phyloP scores from a whole-genome alignment of 2,113 vertebrate genomes.

The Aegithalos caudatus region DNA sequence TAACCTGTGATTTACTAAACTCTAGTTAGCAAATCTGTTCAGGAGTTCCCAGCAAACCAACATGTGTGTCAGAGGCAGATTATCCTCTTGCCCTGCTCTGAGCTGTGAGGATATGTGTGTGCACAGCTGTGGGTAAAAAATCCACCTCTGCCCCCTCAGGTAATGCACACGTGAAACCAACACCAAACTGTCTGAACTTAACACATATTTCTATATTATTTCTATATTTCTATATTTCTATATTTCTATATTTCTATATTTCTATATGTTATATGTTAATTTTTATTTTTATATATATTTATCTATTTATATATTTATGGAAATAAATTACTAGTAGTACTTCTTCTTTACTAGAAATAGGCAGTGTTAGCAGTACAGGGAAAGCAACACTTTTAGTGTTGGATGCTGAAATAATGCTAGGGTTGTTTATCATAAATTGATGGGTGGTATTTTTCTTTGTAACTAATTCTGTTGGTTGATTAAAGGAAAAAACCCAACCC shows the following conservation, averaged over 20 bases:
- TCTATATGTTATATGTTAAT: too few species aligned
- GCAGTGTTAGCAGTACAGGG: neutral
- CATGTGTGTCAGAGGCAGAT: neutral
- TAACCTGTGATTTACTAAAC: conserved; percentile 45
- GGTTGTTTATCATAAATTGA: neutral
- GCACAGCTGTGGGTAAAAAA: neutral
- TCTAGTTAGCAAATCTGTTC: neutral
- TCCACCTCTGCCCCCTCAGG: neutral
- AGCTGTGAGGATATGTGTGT: neutral
- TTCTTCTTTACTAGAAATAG: neutral
- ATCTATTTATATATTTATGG: too few species aligned
- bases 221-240: too few species aligned
- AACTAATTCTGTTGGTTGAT: neutral
- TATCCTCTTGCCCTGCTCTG: neutral
- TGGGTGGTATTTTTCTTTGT: neutral
- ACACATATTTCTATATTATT: too few species aligned
- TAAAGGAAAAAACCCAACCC: too few species aligned
- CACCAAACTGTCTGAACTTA: neutral
- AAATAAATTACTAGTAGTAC: neutral
- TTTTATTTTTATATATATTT: too few species aligned
- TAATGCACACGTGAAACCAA: neutral
- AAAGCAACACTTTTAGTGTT: neutral
- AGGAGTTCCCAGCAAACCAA: neutral
- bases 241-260: too few species aligned
- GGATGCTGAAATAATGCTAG: neutral